Evolutionary conservation across 35 echinoderm and acorn worm species (phyloP), one percentile per base, ranked within the genome.

Genomic region (Apostichopus parvimensis): DNA sequence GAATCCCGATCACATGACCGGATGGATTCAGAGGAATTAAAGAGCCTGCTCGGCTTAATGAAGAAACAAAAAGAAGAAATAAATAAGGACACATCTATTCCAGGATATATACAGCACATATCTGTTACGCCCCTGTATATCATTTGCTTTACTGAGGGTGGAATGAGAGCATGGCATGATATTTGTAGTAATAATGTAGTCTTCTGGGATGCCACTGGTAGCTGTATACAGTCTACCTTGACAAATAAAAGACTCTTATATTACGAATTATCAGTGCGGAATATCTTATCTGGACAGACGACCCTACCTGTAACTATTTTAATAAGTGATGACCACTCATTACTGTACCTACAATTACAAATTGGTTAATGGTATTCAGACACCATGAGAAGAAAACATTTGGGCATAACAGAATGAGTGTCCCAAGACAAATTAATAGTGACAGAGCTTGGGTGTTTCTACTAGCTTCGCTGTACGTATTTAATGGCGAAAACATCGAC

Each of bases 191-290:
- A 66, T 25, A 56, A 64, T 34, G 53, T 60, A 12, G 90, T 91
- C 4, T 91, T 91, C 25, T 91, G 90, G 90, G 90, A 91, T 59
- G 90, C 90, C n/a, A 91, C 90, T 53, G 90, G 77, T 9, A 60
- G 90, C 7, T 91, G 76, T 62, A 62, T 91, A 58, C 45, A 81
- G 20, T 91, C 90, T 8, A 59, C 90, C 22, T 23, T 91, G 23
- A 80, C 90, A 8, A 58, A 15, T 12, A 61, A 59, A 24, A 91
- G 56, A 80, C 20, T 80, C 10, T 81, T 79, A 26, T 91, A 91
- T 58, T 91, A 91, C 22, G 90, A 91, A 65, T 12, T 91, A 13
- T 79, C 52, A n/a, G 59, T 91, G 14, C 6, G 73, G 6, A 91
- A 56, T 80, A n/a, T 34, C 6, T 60, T 62, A 61, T 4, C 34